Conservation (phyloP, 2,113 vertebrate species). For the Podocnemis expansa region DNA sequence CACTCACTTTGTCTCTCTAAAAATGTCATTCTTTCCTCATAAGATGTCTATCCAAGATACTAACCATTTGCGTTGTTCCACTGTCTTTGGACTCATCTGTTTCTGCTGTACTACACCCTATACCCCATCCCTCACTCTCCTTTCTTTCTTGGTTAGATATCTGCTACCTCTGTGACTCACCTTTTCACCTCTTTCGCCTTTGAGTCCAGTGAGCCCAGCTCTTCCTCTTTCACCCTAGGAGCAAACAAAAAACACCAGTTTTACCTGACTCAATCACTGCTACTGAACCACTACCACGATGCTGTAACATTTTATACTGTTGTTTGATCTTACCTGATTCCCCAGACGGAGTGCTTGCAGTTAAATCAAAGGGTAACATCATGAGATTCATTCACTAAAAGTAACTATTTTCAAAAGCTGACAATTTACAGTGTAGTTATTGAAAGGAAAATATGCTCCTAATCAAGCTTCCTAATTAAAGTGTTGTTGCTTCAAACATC, state of each 20-base stretch:
- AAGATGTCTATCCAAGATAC: not conserved
- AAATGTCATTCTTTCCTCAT: no score
- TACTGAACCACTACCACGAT: not conserved
- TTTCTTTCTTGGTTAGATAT: not conserved
- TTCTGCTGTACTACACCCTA: not conserved
- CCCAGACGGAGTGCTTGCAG: not conserved
- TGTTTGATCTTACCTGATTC: not conserved
- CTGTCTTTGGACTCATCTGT: no score
- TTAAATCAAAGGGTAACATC: not conserved
- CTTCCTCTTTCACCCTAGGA: conserved; percentile 78
- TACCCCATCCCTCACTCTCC: not conserved
- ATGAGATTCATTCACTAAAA: not conserved
- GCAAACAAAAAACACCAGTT: not conserved
- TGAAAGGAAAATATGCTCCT: not conserved
- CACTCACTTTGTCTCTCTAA: no score
- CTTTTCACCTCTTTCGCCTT: conserved; percentile 79
- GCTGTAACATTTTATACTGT: not conserved
- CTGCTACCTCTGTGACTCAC: conserved; percentile 32
- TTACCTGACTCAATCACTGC: not conserved
- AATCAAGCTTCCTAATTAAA: not conserved
- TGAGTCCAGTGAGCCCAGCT: conserved; percentile 65
- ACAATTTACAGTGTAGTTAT: not conserved
- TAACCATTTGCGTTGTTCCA: not conserved
- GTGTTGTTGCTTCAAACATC: not conserved
- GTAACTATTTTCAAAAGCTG: not conserved